Evolutionary conservation across 2,113 vertebrate species (phyloP).

Genomic region (Aplodontia rufa): DNA sequence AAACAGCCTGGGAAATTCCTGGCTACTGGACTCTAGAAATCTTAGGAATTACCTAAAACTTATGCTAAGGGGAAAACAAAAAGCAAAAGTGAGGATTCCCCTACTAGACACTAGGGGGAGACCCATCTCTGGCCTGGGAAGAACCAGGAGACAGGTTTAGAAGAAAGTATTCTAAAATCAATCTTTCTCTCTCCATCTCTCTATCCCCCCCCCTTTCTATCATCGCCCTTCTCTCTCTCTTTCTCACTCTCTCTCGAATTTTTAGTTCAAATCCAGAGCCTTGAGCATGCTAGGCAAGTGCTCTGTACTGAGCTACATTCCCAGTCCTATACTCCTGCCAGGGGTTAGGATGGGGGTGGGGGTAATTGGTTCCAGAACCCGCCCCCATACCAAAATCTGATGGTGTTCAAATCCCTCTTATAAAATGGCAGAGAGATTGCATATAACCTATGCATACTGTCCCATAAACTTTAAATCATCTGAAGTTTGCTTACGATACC

Average conservation of each 20-base stretch:
- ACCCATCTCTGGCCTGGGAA: slow-evolving; percentile 34
- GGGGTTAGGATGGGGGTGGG: not conserved
- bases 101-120: slow-evolving; percentile 61
- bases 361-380: not conserved
- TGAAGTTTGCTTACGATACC: not conserved
- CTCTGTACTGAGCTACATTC: not conserved
- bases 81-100: slow-evolving; percentile 54
- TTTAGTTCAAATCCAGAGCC: not conserved
- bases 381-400: not conserved
- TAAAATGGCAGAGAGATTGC: not conserved
- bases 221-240: too few relatives aligned
- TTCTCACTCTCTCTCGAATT: too few relatives aligned
- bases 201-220: too few relatives aligned
- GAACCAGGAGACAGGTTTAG: too few relatives aligned
- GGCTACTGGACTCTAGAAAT: not conserved
- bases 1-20: slow-evolving; percentile 43
- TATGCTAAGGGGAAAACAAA: slow-evolving; percentile 3
- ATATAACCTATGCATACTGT: not conserved
- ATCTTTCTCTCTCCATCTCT: not conserved
- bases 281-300: too few relatives aligned
- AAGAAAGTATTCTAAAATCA: not conserved
- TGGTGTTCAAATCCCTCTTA: not conserved
- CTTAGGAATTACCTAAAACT: slow-evolving; percentile 48
- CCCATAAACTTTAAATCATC: not conserved
- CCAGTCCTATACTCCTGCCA: not conserved